Conservation (phyloP, 2,888 invertebrate genomes). For the Mactromeris polynyma region DNA sequence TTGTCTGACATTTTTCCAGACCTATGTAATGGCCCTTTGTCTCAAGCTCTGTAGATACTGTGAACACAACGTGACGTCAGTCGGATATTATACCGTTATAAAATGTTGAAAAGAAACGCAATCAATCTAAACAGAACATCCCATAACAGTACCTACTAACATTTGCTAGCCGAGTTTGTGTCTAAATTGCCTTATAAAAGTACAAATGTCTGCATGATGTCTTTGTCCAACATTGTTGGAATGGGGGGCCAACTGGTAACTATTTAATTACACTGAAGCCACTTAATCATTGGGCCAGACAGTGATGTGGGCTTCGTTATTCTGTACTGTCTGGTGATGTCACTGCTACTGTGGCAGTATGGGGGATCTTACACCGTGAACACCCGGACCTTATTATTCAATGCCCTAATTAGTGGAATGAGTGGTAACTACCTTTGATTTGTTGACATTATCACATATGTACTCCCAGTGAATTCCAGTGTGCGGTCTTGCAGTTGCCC, state of each 20-base stretch:
- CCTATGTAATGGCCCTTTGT: not conserved
- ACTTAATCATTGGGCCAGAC: not conserved
- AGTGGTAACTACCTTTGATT: too few relatives aligned
- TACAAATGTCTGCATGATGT: not conserved
- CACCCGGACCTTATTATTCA: not conserved
- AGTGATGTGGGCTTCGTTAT: not conserved
- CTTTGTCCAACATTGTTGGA: not conserved
- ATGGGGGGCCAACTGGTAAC: not conserved
- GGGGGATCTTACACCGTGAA: not conserved
- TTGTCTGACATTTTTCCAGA: not conserved
- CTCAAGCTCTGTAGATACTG: not conserved
- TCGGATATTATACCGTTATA: conserved; percentile 2
- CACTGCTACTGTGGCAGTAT: not conserved
- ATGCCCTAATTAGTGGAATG: not conserved
- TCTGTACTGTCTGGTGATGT: not conserved
- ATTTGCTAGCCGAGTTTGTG: not conserved
- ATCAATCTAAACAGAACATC: not conserved
- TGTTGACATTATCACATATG: too few relatives aligned
- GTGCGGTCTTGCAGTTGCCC: too few relatives aligned
- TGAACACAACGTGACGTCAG: not conserved
- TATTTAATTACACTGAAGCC: not conserved
- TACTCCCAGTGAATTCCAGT: too few relatives aligned
- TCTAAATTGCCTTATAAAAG: not conserved
- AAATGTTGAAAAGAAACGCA: not conserved
- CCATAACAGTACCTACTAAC: not conserved